A percentile compares a stretch with the other conserved stretches of the same genome.
Conservation (phyloP, 2,888 invertebrate genomes). For the Tolmerus cingulatus region DNA sequence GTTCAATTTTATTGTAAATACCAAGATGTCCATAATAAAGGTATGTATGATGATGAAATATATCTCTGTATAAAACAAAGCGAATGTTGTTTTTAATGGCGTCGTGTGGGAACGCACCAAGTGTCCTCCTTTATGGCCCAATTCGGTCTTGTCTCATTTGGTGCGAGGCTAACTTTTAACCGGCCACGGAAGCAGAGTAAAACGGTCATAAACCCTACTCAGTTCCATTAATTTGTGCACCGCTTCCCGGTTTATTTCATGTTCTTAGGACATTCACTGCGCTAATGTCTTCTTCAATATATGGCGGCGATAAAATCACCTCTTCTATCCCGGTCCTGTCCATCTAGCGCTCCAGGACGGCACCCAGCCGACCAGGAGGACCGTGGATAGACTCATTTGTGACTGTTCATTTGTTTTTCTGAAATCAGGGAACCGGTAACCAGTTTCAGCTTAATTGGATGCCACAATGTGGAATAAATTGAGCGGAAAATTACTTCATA, state of each 20-base stretch:
- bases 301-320: conserved; percentile 22
- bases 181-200: not conserved
- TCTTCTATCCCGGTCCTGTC: not conserved
- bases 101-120: not conserved
- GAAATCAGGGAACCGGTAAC: conserved; percentile 42
- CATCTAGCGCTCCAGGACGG: not conserved
- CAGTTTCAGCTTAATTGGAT: conserved; percentile 60
- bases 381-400: conserved; percentile 24
- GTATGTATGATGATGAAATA: conserved; percentile 19
- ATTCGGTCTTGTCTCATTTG: not conserved
- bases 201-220: not conserved
- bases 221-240: not conserved
- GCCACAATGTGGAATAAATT: conserved; percentile 64
- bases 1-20: conserved; percentile 48
- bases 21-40: conserved; percentile 36
- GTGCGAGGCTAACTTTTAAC: not conserved
- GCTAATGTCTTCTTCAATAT: conserved; percentile 28
- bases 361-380: not conserved
- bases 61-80: conserved; percentile 33
- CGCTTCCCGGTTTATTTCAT: conserved; percentile 1
- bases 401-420: conserved; percentile 41
- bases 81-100: not conserved
- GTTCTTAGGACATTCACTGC: conserved; percentile 32
- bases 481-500: conserved; percentile 64
- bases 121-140: not conserved